These are phyloP conservation scores for Enteromius argenteus DNA, from an alignment of 2,797 vertebrate genomes.

Conservation along the genomic window DNA sequence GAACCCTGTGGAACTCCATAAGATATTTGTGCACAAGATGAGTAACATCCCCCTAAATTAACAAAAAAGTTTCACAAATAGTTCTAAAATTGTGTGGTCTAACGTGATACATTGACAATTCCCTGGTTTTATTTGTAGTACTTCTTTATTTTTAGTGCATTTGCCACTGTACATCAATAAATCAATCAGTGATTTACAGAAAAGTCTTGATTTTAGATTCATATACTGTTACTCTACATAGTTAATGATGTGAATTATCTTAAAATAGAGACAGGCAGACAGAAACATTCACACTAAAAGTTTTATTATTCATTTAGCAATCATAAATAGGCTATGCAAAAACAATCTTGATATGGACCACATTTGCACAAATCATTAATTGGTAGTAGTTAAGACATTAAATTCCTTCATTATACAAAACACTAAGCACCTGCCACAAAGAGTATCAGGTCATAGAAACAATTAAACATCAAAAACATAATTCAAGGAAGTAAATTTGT, in stretches of 20 bases:
- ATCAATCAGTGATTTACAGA: not conserved
- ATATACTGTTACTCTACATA: not conserved
- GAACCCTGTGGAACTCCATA: not conserved
- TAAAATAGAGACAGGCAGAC: not conserved
- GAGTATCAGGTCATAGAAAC: constrained; percentile 39
- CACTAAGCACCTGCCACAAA: constrained; percentile 45
- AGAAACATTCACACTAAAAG: not conserved
- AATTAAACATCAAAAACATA: not conserved
- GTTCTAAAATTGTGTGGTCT: not conserved
- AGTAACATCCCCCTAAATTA: not conserved
- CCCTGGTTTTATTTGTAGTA: not conserved
- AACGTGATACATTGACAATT: not conserved
- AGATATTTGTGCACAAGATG: not conserved
- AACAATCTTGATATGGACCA: constrained; percentile 6
- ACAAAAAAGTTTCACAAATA: not conserved
- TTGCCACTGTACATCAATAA: not conserved
- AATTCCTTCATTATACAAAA: constrained; percentile 59
- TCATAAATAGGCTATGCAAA: constrained; percentile 32
- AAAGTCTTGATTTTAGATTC: not conserved
- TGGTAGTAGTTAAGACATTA: constrained; percentile 36
- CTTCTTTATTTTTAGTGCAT: too few species aligned
- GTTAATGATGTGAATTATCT: not conserved
- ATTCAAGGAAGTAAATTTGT: constrained; percentile 1
- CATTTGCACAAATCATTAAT: constrained; percentile 4
- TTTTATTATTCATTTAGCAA: constrained; percentile 21